Evolutionary conservation across 2,797 vertebrate species (phyloP), one percentile per base, ranked within the genome.

Genomic region (Scolopax bukidnonensis): DNA sequence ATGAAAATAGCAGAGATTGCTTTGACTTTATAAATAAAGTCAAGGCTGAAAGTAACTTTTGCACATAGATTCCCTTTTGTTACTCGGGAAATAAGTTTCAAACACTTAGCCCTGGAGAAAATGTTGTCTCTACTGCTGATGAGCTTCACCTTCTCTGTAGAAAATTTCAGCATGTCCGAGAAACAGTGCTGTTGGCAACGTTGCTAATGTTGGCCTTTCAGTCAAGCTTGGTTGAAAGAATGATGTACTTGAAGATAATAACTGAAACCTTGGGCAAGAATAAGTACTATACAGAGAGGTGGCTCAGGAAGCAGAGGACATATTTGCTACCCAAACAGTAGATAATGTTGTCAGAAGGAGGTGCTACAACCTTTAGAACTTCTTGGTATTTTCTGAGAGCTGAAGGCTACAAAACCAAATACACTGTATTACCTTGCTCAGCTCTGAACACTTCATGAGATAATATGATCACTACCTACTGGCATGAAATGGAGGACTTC

Each of bases 41-140:
- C 68, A 90, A 93, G 84, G 64, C 74, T 79, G 75, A 87, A 93
- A 95, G 83, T 91, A 95, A 78, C 67, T 95, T 91, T 79, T 93
- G 41, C 60, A 57, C 18, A 7, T 23, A 78, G 57, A 43, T 89
- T 43, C 14, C 43, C 54, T 89, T 92, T 93, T 77, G 51, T 93
- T 95, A 77, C 84, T 90, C 84, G 82, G 67, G 64, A 94, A 93
- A 65, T 85, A 50, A 7, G 43, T 75, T 93, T 33, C 76, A 68
- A 77, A 85, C 45, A 40, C 59, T 90, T 76, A 60, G 53, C 82
- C 69, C 71, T 74, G 51, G 81, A 95, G 77, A 90, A 90, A 90
- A 90, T 47, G 7, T 74, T 80, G 54, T 68, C 56, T 82, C 74
- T 70, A 77, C 71, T 51, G 60, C 74, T 84, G 84, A 90, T 36